Conservation (phyloP, 37 sponge, comb jelly and placozoan species). For the Crambe crambe region DNA sequence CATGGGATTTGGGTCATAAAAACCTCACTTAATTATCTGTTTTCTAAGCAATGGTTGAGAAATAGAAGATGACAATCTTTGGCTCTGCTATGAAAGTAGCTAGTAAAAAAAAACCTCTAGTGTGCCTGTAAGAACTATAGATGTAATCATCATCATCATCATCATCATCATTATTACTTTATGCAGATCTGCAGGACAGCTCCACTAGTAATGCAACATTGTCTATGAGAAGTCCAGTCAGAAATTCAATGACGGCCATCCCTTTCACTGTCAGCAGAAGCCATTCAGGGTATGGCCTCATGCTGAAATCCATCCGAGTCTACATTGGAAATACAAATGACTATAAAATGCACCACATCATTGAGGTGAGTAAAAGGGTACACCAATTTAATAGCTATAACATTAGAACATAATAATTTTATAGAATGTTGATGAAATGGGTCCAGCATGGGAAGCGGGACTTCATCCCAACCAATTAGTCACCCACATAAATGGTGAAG, state of each 20-base stretch:
- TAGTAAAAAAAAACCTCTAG: no score
- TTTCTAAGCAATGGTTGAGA: no score
- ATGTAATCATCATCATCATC: constrained; percentile 42
- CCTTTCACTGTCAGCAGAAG: constrained; percentile 61
- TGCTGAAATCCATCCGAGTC: constrained; percentile 85
- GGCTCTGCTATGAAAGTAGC: no score
- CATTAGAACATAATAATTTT: not conserved
- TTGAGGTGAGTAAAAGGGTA: constrained; percentile 88
- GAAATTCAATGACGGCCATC: constrained; percentile 59
- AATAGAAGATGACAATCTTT: no score
- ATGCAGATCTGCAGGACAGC: constrained; percentile 35
- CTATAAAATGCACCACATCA: constrained; percentile 87
- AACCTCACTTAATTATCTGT: no score
- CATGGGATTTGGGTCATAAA: no score
- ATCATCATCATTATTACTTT: constrained; percentile 13
- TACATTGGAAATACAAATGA: constrained; percentile 84
- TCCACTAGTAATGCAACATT: constrained; percentile 15
- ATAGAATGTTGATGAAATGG: constrained; percentile 71
- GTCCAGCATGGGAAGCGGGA: constrained; percentile 84
- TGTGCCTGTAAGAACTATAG: no score
- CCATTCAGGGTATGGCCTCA: constrained; percentile 84
- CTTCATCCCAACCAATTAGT: constrained; percentile 72
- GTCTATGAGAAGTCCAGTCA: constrained; percentile 55
- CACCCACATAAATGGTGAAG: constrained; percentile 88
- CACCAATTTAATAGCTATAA: no score